Evolutionary conservation across 2,113 vertebrate species (phyloP), one percentile per base, ranked within the genome.

Genomic region (Cochlearius cochlearius): DNA sequence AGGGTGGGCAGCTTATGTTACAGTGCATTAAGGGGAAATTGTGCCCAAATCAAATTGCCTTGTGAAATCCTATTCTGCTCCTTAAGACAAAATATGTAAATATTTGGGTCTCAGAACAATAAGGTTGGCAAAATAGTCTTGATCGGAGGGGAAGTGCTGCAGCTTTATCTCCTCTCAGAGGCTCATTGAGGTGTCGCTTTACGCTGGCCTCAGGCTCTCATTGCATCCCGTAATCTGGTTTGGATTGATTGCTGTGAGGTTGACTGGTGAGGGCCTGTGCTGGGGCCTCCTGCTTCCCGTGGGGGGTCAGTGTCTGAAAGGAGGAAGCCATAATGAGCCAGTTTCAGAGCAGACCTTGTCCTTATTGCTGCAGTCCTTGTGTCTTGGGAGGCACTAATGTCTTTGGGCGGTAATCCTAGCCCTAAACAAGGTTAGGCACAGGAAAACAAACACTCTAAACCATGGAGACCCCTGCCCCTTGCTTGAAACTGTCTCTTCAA

Each of bases 31-130:
- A 94, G 96, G 91, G 96, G 96, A 98, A 98, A 98, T 98, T 96
- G 94, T 96, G 86, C 88, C 90, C 97, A 98, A 98, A 98, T 98
- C 97, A 95, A 98, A 98, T 98, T 98, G 96, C 53, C 98, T 98
- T 98, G 96, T 98, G 99, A 99, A 99, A 99, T 98, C 96, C 68
- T 96, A 99, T 98, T 98, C 97, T 95, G 92, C 98, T 99, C 97
- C 99, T 99, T 99, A 99, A 99, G 98, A 97, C 93, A 96, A 98
- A 98, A 99, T 97, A 99, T 99, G 99, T 99, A 99, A 99, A 99
- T 99, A 99, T 99, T 99, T 99, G 98, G 98, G 97, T 96, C 90
- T 98, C 98, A 98, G 98, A 98, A 98, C 98, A 99, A 98, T 99
- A 99, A 98, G 98, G 98, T 98, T 98, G 98, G 97, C 98, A 98